Percentiles rank a stretch among this genome's conserved stretches.
phyloP scores from a whole-genome alignment of 2,113 vertebrate species.

The Acanthochromis polyacanthus region DNA sequence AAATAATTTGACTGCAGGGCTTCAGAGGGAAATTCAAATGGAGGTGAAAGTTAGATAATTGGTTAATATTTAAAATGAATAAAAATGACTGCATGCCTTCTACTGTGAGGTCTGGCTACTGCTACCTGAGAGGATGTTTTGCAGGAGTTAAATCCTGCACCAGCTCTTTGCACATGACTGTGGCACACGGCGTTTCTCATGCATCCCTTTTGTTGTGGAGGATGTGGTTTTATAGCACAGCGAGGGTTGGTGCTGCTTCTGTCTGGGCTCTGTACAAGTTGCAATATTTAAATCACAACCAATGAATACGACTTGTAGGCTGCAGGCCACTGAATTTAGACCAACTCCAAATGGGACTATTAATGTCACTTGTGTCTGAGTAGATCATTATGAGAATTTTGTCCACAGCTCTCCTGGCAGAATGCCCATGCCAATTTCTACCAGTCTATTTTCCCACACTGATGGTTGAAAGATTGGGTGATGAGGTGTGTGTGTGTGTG shows the following conservation, averaged over 20 bases:
- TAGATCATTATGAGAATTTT: slow-evolving; percentile 67
- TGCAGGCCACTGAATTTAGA: slow-evolving; percentile 40
- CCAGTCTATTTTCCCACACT: slow-evolving; percentile 41
- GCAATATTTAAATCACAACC: slow-evolving; percentile 33
- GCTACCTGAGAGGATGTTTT: neutral
- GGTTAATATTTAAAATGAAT: slow-evolving; percentile 6
- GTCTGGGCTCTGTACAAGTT: slow-evolving; percentile 20
- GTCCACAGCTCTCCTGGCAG: slow-evolving; percentile 55
- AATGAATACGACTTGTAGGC: slow-evolving; percentile 43
- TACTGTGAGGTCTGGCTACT: neutral
- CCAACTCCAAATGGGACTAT: slow-evolving; percentile 65
- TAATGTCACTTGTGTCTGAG: slow-evolving; percentile 69
- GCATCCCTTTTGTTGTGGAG: slow-evolving; percentile 15
- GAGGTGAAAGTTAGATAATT: slow-evolving; percentile 17
- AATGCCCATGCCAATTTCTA: slow-evolving; percentile 63
- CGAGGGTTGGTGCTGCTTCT: neutral
- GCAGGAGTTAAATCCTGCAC: neutral
- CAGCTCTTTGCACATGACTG: neutral
- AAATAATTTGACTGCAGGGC: slow-evolving; percentile 53
- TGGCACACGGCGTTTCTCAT: slow-evolving; percentile 4
- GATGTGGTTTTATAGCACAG: slow-evolving; percentile 47
- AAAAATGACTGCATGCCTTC: neutral
- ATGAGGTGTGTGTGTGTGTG: slow-evolving; percentile 29
- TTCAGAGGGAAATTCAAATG: slow-evolving; percentile 25
- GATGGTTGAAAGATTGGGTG: slow-evolving; percentile 45